A percentile compares a stretch with the other conserved stretches of the same genome.
Evolutionary conservation across 2,797 vertebrate genomes (phyloP).

Genomic region (Gadopsis marmoratus): DNA sequence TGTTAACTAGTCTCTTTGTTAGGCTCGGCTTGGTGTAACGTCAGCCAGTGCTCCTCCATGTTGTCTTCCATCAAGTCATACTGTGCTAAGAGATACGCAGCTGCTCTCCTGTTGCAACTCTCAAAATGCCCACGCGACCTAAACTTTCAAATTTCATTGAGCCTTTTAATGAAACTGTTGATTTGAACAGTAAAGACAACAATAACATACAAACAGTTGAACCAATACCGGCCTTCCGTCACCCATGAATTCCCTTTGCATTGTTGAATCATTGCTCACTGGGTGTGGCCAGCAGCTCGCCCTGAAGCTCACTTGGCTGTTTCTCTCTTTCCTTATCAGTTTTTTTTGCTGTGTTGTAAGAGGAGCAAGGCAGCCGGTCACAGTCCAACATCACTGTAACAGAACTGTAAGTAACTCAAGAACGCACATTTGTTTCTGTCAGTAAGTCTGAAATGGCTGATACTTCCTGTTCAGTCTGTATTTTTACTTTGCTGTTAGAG

Average conservation of each 20-base stretch:
- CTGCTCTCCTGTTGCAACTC: background rate
- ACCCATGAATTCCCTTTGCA: conserved; percentile 41
- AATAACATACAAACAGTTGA: background rate
- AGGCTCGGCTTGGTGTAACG: background rate
- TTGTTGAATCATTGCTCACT: conserved; percentile 71
- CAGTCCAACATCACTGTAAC: conserved; percentile 40
- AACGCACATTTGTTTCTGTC: background rate
- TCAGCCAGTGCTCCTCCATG: background rate
- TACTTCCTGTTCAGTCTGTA: background rate
- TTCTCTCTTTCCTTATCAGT: conserved; percentile 73
- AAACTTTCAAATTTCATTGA: background rate
- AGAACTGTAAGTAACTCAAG: conserved; percentile 62
- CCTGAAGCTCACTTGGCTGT: conserved; percentile 58
- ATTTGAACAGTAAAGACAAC: background rate
- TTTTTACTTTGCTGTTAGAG: background rate
- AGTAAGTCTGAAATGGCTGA: background rate
- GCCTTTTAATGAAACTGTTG: background rate
- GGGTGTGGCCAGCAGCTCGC: conserved; percentile 72
- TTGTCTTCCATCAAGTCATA: conserved; percentile 7
- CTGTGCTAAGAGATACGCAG: background rate
- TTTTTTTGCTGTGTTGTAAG: conserved; percentile 54
- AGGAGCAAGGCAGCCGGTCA: conserved; percentile 43
- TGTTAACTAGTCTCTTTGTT: background rate
- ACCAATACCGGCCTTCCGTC: conserved; percentile 11
- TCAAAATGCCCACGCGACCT: background rate